Evolutionary conservation across 2,888 invertebrate species (phyloP).

Genomic region (Pecten maximus): DNA sequence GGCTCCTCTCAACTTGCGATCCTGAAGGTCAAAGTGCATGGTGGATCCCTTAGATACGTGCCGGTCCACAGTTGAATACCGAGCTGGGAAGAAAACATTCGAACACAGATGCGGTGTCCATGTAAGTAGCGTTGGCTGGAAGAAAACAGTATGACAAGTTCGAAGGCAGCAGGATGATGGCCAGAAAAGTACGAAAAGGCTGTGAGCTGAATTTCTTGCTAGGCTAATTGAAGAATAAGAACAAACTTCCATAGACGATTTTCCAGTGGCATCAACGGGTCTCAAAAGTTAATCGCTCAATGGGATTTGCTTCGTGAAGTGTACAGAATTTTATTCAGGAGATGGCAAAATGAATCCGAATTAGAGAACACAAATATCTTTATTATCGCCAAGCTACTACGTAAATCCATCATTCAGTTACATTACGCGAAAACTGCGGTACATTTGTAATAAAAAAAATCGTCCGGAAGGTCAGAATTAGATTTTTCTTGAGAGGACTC

Average conservation of each 20-base stretch:
- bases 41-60: slow-evolving; percentile 49
- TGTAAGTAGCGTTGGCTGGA: slow-evolving; percentile 42
- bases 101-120: slow-evolving; percentile 45
- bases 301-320: background rate
- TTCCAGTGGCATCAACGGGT: background rate
- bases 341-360: background rate
- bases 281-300: background rate
- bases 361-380: background rate
- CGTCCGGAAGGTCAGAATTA: background rate
- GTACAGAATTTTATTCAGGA: background rate
- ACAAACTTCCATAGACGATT: background rate
- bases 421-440: background rate
- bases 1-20: slow-evolving; percentile 51
- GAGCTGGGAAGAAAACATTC: slow-evolving; percentile 50
- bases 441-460: background rate
- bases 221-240: background rate
- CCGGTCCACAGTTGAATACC: slow-evolving; percentile 44
- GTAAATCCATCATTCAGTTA: background rate
- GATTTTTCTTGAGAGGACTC: background rate
- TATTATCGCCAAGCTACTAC: background rate
- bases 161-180: background rate
- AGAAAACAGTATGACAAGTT: slow-evolving; percentile 5
- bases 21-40: slow-evolving; percentile 53
- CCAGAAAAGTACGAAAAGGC: background rate
- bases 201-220: background rate